Percentiles rank a stretch among this genome's conserved stretches.
Conservation (phyloP, 2,113 vertebrate species). For the Cettia cetti region DNA sequence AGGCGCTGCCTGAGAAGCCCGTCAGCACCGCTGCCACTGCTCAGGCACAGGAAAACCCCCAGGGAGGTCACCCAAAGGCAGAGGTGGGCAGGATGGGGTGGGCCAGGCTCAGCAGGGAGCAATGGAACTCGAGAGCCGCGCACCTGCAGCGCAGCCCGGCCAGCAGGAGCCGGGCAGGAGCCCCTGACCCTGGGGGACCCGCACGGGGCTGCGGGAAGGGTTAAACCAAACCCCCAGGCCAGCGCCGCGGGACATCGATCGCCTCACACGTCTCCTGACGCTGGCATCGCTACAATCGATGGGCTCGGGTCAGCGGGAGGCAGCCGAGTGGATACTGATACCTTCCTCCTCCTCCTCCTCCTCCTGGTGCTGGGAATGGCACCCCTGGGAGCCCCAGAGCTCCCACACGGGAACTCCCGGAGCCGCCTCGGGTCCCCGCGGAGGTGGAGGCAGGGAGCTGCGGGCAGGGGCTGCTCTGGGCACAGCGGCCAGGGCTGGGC, state of each 20-base stretch:
- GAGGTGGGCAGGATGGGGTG: not conserved
- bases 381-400: not conserved
- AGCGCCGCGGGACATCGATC: not conserved
- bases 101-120: not conserved
- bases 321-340: not conserved
- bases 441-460: not conserved
- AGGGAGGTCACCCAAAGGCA: not conserved
- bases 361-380: not conserved
- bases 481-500: not conserved
- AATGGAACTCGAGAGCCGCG: fast-evolving
- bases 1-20: not conserved
- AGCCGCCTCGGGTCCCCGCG: fast-evolving
- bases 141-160: not conserved
- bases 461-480: not conserved
- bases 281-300: not conserved
- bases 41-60: fast-evolving
- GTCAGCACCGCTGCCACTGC: fast-evolving
- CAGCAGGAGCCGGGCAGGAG: not conserved
- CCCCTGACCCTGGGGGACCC: not conserved
- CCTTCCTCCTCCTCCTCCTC: not conserved
- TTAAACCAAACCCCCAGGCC: not conserved
- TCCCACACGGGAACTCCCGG: fast-evolving
- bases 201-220: fast-evolving
- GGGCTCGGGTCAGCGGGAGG: not conserved
- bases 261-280: not conserved